Evolutionary conservation across 2,113 vertebrate species (phyloP), one percentile per base, ranked within the genome.

Genomic region (Tautogolabrus adspersus): DNA sequence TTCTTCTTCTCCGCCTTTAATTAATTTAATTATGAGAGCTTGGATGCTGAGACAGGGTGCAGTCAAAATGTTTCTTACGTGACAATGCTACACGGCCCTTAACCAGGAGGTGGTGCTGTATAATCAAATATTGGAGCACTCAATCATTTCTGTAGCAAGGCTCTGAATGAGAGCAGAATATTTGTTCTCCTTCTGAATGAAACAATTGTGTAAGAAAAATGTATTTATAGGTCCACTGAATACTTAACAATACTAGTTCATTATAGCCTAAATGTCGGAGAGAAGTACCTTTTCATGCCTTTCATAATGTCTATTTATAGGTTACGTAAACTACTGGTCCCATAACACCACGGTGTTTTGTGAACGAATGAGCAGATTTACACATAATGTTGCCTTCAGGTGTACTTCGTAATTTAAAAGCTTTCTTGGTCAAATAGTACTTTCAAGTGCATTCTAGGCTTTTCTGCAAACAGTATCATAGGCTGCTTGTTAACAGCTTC

Each of bases 51-150:
- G 30, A 3, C 30, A 34, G 30, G 30, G 30, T 26, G 26, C 26
- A 26, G 26, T 26, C 26, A 26, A 26, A 26, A 26, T 26, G 26
- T 26, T 2, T n/a, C n/a, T 26, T 26, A 30, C 8, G 9, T 42
- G 30, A 26, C 2, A 22, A 12, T 26, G 26, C 10, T 3, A 13
- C 1, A 2, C 11, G 3, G 13, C 0, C 5, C 9, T 64, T 11
- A 5, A 26, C 30, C 83, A 0, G 26, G n/a, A 19, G 83, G 63
- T 69, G 85, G 57, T 81, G 83, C 85, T 77, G 49, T 79, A 19
- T 44, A 49, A 42, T 55, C 13, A 70, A 44, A 54, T 18, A 78
- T 10, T 11, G 5, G 13, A 52, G 40, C 7, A 38, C 3, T 70
- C 38, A 70, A 57, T 70, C 38, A 57, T 1, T n/a, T n/a, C 0